Base-by-base conservation (phyloP, 2,113 vertebrate species). In the Pica pica region DNA sequence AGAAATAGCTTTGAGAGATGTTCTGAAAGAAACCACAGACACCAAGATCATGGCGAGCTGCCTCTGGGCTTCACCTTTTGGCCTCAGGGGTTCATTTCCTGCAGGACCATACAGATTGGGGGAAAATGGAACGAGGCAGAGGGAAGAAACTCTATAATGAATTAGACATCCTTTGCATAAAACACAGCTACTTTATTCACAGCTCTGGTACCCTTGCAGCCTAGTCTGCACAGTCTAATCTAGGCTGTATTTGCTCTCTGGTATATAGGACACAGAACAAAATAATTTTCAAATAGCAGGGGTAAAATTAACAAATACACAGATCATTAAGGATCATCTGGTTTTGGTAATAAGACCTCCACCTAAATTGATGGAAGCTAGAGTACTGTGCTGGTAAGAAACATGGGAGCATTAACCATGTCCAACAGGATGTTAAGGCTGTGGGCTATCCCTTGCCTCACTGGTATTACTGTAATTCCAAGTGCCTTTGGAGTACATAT, bases 391-490 rank as follows among this genome's bases (percentile, higher is more conserved):
- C 39, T 50, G 13, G 24, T 19, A n/a, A 64, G 28, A 73, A 52
- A 27, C 30, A 30, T 0, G 1, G 49, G 35, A 87, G 6, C 24
- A 16, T 68, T 27, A 39, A n/a, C 33, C 2, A 0, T 19, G 22
- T 44, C 39, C 2, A 7, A 7, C 1, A 76, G 52, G 61, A 47
- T 47, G n/a, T 7, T 18, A 11, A 63, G 47, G 53, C 90, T 47
- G 41, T 35, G 37, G 12, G 57, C 55, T 80, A 13, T 16, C 24
- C 49, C 53, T 28, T 1, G 0, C 9, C 63, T 90, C 16, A 0
- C 39, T 28, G 74, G 28, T 8, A 2, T 42, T 24, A 3, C 33
- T 47, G 0, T 10, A 28, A 41, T 42, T 69, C 41, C 31, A 11
- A 0, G 0, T 31, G 76, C 31, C 41, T 80, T 31, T 61, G 41